Evolutionary conservation across 2,797 vertebrate species (phyloP), one percentile per base, ranked within the genome.

Genomic region (Chelon auratus): DNA sequence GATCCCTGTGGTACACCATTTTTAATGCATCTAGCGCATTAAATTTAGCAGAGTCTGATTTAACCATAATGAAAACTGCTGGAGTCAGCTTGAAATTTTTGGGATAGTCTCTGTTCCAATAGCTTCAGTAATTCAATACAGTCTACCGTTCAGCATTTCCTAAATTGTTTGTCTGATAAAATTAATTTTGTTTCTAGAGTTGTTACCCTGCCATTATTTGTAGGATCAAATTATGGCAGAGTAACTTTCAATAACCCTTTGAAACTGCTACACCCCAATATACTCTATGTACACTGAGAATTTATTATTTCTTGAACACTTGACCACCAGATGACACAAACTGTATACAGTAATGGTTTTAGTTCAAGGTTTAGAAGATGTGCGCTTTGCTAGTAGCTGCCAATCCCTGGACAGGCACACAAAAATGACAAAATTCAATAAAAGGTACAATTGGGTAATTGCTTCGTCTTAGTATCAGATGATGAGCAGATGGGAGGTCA

Each of bases 401-500:
- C 51, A 33, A 13, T 26, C 15, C 26, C 40, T 39, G 17, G 50
- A 18, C 4, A 59, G 51, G 14, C 24, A 30, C 17, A 47, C 20
- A 42, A 1, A 52, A 54, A 70, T 56, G 8, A 53, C 17, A 62
- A n/a, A 47, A 62, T 53, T 22, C 59, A 61, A 72, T 53, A 37
- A 70, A 24, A 53, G 39, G 37, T 47, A 22, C 56, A n/a, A 50
- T 15, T 33, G 10, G 67, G 33, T 48, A 11, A 55, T n/a, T 43
- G 42, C 15, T 20, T 3, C 2, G 53, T 20, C 47, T 60, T 68
- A 11, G 18, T 48, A 65, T 68, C 14, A 39, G 62, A 24, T 64
- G 55, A 50, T 45, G 61, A 64, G 12, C 60, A 67, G 54, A 77
- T 48, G 51, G 68, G 57, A 59, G 54, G 80, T 80, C 56, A 45